A percentile compares a stretch with the other conserved stretches of the same genome.
Evolutionary conservation across 2,888 invertebrate genomes (phyloP).

Genomic region (Oligia fasciuncula): DNA sequence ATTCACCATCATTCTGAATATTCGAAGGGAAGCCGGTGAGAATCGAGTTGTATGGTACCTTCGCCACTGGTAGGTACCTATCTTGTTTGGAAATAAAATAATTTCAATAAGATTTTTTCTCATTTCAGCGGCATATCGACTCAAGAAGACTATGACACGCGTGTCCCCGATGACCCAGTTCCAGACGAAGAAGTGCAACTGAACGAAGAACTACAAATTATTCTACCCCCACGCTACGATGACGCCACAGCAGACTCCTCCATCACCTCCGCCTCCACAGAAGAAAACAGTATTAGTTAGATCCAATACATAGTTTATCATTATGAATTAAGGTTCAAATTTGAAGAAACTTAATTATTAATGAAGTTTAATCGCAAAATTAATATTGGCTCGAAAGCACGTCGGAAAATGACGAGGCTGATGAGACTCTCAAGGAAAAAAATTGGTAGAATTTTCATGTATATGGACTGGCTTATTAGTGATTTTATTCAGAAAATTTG

Average conservation of each 20-base stretch:
- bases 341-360: conserved; percentile 55
- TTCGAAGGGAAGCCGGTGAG: no score
- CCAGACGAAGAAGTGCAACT: conserved; percentile 84
- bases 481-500: conserved; percentile 67
- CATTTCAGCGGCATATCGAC: conserved; percentile 71
- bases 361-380: conserved; percentile 66
- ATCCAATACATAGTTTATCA: conserved; percentile 47
- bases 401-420: conserved; percentile 69
- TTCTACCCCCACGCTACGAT: conserved; percentile 84
- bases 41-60: no score
- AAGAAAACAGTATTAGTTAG: conserved; percentile 56
- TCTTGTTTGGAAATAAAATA: not conserved
- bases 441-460: conserved; percentile 75
- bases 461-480: conserved; percentile 73
- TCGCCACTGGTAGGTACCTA: no score
- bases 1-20: no score
- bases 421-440: conserved; percentile 68
- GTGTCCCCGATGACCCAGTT: conserved; percentile 75
- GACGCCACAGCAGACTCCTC: conserved; percentile 80
- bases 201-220: conserved; percentile 85
- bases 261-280: conserved; percentile 68
- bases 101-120: not conserved
- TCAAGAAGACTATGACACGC: conserved; percentile 78
- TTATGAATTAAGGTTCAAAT: conserved; percentile 26
- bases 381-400: conserved; percentile 67